These are phyloP conservation scores for Zaprionus obscuricornis DNA, from an alignment of 2,888 invertebrate species.

Conservation along the genomic window DNA sequence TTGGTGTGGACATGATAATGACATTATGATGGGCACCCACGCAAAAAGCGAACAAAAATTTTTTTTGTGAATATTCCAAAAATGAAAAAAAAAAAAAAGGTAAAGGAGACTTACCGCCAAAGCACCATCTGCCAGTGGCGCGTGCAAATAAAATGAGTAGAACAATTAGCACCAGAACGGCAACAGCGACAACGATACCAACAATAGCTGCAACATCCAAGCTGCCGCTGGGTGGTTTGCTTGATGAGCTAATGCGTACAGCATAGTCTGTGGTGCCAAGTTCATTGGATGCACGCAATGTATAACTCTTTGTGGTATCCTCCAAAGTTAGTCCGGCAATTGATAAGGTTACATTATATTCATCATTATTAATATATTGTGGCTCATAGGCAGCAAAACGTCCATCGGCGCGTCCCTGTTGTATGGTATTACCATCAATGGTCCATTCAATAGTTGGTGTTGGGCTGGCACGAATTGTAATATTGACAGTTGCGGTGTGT, in stretches of 20 bases:
- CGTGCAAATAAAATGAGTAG: conserved; percentile 88
- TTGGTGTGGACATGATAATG: conserved; percentile 39
- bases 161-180: conserved; percentile 88
- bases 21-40: conserved; percentile 56
- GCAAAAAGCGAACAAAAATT: conserved; percentile 43
- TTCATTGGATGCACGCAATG: conserved; percentile 88
- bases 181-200: conserved; percentile 88
- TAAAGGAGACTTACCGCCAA: conserved; percentile 88
- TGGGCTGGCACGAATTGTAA: conserved; percentile 90
- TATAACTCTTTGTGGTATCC: conserved; percentile 89
- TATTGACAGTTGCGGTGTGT: conserved; percentile 88
- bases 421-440: conserved; percentile 85
- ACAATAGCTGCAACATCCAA: conserved; percentile 90
- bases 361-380: conserved; percentile 85
- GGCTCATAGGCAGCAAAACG: conserved; percentile 81
- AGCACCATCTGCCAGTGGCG: conserved; percentile 93
- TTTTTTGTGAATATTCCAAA: too few species aligned
- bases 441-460: conserved; percentile 88
- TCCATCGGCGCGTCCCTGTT: conserved; percentile 83
- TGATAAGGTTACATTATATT: conserved; percentile 88
- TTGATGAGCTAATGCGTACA: conserved; percentile 88
- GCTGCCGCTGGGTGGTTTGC: conserved; percentile 87
- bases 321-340: conserved; percentile 88
- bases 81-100: background rate
- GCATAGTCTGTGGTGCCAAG: conserved; percentile 87